phyloP scores from a whole-genome alignment of 2,888 invertebrate species.

The Micoletzkya japonica region DNA sequence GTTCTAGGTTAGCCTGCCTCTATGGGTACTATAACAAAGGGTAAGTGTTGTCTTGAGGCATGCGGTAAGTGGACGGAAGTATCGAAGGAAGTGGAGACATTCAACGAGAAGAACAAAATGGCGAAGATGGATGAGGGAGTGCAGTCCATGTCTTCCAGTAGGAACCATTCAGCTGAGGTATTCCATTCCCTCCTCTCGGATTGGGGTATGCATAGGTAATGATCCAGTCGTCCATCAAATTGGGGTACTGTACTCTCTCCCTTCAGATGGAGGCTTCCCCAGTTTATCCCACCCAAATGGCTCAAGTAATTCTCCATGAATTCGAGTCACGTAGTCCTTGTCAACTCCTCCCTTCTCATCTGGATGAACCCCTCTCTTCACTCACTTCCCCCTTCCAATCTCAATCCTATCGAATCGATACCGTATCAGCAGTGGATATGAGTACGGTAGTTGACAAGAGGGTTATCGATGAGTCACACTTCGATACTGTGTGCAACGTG shows the following conservation, averaged over 20 bases:
- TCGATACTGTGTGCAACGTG: no score
- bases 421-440: conserved; percentile 1
- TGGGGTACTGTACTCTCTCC: not conserved
- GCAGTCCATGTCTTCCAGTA: conserved; percentile 2
- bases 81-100: conserved; percentile 5
- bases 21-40: no score
- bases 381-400: conserved; percentile 10
- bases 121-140: not conserved
- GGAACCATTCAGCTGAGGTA: not conserved
- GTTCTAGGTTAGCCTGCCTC: no score
- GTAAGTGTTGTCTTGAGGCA: conserved; percentile 6
- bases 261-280: conserved; percentile 4
- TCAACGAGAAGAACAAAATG: conserved; percentile 22
- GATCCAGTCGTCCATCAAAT: not conserved
- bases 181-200: not conserved
- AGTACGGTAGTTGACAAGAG: not conserved
- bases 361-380: conserved; percentile 15
- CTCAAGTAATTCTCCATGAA: conserved; percentile 11
- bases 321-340: conserved; percentile 12
- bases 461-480: no score
- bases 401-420: no score
- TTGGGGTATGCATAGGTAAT: not conserved
- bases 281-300: conserved; percentile 5
- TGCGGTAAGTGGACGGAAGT: conserved; percentile 21
- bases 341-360: conserved; percentile 20